A percentile compares a stretch with the other conserved stretches of the same genome.
Evolutionary conservation across 2,797 vertebrate genomes (phyloP).

Genomic region (Echiichthys vipera): DNA sequence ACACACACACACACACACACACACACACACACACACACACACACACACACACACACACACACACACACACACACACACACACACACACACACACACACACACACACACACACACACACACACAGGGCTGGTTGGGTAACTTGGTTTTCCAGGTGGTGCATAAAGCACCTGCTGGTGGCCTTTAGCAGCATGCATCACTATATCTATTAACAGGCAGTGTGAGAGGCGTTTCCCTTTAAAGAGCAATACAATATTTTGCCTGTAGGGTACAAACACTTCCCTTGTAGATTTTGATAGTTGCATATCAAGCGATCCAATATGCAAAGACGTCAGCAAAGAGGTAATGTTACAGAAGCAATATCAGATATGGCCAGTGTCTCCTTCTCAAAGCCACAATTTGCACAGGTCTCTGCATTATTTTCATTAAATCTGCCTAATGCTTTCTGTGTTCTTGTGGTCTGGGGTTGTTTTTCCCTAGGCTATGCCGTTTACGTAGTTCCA

Average conservation of each 20-base stretch:
- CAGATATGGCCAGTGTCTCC: not conserved
- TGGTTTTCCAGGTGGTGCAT: not conserved
- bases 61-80: too few relatives aligned
- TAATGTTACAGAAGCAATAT: not conserved
- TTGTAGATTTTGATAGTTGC: not conserved
- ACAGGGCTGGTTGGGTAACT: not conserved
- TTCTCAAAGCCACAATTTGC: not conserved
- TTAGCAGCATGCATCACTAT: not conserved
- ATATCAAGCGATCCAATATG: not conserved
- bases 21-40: too few relatives aligned
- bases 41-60: not conserved
- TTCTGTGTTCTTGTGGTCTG: not conserved
- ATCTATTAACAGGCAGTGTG: not conserved
- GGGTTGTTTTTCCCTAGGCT: not conserved
- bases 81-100: not conserved
- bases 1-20: too few relatives aligned
- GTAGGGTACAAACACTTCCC: not conserved
- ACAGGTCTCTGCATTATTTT: not conserved
- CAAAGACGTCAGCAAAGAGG: not conserved
- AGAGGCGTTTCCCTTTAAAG: not conserved
- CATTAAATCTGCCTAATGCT: not conserved
- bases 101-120: not conserved
- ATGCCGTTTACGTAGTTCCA: not conserved
- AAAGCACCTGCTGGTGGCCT: not conserved
- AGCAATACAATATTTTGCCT: not conserved